These are phyloP conservation scores for Spilarctia lutea DNA, from an alignment of 2,888 invertebrate genomes.

Conservation along the genomic window DNA sequence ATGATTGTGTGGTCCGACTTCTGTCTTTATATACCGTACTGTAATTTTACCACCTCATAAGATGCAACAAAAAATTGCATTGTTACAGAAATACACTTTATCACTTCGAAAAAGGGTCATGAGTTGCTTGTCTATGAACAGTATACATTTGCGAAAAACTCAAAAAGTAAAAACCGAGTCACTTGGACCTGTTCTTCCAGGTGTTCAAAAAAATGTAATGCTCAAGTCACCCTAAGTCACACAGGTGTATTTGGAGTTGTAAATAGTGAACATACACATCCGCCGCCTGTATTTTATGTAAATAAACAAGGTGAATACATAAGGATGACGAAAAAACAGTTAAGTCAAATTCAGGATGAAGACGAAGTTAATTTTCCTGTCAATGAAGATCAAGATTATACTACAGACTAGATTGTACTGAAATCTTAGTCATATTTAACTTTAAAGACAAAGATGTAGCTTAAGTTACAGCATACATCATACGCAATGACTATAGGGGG, in stretches of 20 bases:
- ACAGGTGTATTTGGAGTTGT: conserved; percentile 62
- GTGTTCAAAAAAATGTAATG: conserved; percentile 72
- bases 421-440: background rate
- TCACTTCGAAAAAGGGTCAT: conserved; percentile 73
- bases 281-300: conserved; percentile 72
- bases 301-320: conserved; percentile 69
- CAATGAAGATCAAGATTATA: background rate
- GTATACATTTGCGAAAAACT: conserved; percentile 72
- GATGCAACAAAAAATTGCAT: conserved; percentile 17
- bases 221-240: conserved; percentile 65
- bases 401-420: background rate
- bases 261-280: conserved; percentile 66
- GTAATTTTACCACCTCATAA: background rate
- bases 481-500: background rate
- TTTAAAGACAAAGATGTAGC: background rate
- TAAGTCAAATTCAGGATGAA: conserved; percentile 14
- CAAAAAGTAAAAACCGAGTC: conserved; percentile 60
- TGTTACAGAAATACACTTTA: conserved; percentile 76
- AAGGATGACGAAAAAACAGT: conserved; percentile 54
- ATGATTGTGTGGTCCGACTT: background rate
- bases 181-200: conserved; percentile 77
- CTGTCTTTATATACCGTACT: background rate
- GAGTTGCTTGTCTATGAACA: conserved; percentile 70
- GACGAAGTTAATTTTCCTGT: conserved; percentile 6
- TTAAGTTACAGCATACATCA: background rate